Evolutionary conservation across 1,140 invertebrate genomes (phyloP), one percentile per base, ranked within the genome.

Genomic region (Ptiloglossa arizonensis): DNA sequence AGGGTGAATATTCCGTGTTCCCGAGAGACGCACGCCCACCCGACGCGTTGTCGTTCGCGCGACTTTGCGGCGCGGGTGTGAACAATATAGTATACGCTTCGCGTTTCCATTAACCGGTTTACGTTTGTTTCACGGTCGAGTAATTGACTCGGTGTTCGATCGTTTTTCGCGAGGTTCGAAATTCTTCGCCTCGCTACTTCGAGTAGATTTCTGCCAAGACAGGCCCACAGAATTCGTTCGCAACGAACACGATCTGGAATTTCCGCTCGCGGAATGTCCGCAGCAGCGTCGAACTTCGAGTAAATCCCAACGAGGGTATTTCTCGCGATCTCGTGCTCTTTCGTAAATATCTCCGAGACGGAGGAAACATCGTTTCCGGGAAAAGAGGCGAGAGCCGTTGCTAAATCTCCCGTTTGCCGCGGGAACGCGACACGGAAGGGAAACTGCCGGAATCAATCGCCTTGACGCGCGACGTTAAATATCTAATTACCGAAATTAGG

Each of bases 401-500:
- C 44, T 24, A 57, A 50, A n/a, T 50, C n/a, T 44, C 22, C 11
- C 24, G 35, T 56, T 32, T 13, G n/a, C 22, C 1, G 8, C 11
- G 32, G 11, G 41, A 41, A 41, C 41, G 41, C 13, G 41, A 13
- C 41, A 41, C 2, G 11, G 35, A 9, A 46, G 17, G 6, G 44
- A n/a, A 22, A 50, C 24, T 19, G 27, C 24, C 24, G 54, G 46
- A 71, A 83, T 79, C 68, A 67, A 83, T 83, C 80, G 50, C 19
- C 54, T 57, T 68, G 68, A 79, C 68, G 70, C 50, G 9, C 50
- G 27, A 54, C 48, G 48, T 82, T 83, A 82, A 83, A 79, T 83
- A 83, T 82, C 80, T 82, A 83, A 83, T 83, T 83, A 83, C 48
- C 48, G 63, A 56, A 79, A 78, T 73, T 72, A 82, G 77, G 68